Percentiles rank a stretch among this genome's conserved stretches.
phyloP scores from a whole-genome alignment of 2,888 invertebrate genomes.

The Aelia acuminata region DNA sequence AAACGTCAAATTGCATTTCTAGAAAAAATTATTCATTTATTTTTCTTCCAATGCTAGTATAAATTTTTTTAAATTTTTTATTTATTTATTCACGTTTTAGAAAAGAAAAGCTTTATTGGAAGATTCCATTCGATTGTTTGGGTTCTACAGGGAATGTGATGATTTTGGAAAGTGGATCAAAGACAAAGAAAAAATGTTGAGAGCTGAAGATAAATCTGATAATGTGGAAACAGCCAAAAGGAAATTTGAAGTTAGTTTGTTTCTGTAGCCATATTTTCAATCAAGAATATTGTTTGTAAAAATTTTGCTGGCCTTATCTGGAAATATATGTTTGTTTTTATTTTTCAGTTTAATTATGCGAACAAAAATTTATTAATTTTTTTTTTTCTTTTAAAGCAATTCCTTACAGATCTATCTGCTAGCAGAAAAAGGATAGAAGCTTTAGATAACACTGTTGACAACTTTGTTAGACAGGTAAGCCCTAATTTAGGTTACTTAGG shows the following conservation, averaged over 20 bases:
- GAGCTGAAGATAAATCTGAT: slow-evolving; percentile 86
- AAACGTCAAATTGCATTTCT: not conserved
- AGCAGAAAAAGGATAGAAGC: slow-evolving; percentile 92
- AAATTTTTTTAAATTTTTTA: no score
- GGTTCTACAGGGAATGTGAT: slow-evolving; percentile 96
- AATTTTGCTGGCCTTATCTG: not conserved
- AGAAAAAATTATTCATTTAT: not conserved
- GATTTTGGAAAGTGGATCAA: slow-evolving; percentile 98
- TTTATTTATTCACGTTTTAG: no score
- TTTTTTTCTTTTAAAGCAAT: slow-evolving; percentile 80
- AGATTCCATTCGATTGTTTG: slow-evolving; percentile 92
- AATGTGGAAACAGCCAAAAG: slow-evolving; percentile 93
- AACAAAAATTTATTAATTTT: slow-evolving; percentile 33
- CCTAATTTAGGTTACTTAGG: no score
- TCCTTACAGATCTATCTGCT: slow-evolving; percentile 95
- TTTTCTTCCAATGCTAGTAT: no score
- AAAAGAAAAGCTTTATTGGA: slow-evolving; percentile 87
- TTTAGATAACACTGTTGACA: slow-evolving; percentile 89
- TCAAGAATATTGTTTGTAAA: not conserved
- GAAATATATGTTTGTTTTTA: no score
- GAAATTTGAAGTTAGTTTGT: slow-evolving; percentile 82
- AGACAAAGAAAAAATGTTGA: slow-evolving; percentile 91
- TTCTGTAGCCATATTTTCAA: slow-evolving; percentile 19
- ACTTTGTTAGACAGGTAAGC: slow-evolving; percentile 78
- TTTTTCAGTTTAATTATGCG: no score